Evolutionary conservation across 2,888 invertebrate species (phyloP).

Genomic region (Itoplectis maculator): DNA sequence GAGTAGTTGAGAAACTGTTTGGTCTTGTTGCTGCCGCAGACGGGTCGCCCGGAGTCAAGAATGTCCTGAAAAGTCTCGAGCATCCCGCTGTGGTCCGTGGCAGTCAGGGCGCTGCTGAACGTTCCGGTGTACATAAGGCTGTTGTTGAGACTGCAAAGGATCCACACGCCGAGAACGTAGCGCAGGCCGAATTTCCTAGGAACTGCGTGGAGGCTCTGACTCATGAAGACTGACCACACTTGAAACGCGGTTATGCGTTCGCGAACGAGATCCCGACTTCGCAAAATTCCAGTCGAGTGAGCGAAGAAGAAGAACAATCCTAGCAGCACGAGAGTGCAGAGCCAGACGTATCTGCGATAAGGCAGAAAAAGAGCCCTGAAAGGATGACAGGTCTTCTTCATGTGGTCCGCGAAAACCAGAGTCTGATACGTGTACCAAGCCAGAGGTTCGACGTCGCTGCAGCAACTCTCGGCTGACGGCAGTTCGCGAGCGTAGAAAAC

Average conservation of each 20-base stretch:
- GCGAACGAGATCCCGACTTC: constrained; percentile 45
- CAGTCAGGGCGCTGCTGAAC: constrained; percentile 66
- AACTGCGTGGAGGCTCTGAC: constrained; percentile 37
- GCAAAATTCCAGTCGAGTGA: constrained; percentile 25
- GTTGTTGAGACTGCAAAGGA: constrained; percentile 58
- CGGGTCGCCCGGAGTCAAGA: constrained; percentile 55
- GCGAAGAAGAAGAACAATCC: constrained; percentile 32
- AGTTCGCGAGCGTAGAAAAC: constrained; percentile 12
- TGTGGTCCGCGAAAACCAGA: neutral
- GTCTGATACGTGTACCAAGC: constrained; percentile 31
- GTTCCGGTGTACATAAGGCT: constrained; percentile 64
- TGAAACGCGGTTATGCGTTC: constrained; percentile 61
- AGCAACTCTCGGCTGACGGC: neutral
- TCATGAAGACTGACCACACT: constrained; percentile 55
- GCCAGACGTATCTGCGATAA: constrained; percentile 60
- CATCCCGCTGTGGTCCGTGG: constrained; percentile 23
- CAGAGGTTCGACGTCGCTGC: neutral
- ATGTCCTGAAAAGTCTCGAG: constrained; percentile 59
- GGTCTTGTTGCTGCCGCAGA: constrained; percentile 49
- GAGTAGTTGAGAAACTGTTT: constrained; percentile 52
- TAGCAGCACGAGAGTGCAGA: constrained; percentile 36
- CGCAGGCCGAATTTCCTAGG: constrained; percentile 63
- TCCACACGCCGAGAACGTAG: constrained; percentile 65
- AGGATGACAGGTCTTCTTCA: neutral
- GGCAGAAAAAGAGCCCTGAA: constrained; percentile 50